These are phyloP conservation scores for Diarsia mendica DNA, from an alignment of 2,888 invertebrate species.

Conservation along the genomic window DNA sequence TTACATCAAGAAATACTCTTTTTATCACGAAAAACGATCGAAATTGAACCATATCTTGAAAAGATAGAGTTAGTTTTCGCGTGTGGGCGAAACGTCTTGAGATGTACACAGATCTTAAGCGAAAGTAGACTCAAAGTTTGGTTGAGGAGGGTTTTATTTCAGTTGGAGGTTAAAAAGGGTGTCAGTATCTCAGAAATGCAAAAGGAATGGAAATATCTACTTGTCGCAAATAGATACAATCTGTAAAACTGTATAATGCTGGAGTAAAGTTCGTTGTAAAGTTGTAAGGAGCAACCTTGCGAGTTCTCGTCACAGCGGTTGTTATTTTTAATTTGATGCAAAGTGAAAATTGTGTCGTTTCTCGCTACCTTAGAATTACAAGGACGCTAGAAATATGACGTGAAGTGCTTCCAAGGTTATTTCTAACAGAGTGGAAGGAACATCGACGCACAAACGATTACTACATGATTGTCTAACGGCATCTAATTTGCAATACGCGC, in stretches of 20 bases:
- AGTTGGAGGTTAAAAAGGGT: slow-evolving; percentile 23
- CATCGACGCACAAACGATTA: too few relatives aligned
- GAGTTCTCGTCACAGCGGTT: background rate
- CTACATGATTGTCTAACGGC: too few relatives aligned
- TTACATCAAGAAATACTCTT: slow-evolving; percentile 61
- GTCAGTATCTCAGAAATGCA: slow-evolving; percentile 58
- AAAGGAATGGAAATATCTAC: slow-evolving; percentile 65
- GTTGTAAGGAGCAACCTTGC: background rate
- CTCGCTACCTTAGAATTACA: background rate
- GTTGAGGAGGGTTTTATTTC: background rate
- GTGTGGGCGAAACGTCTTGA: background rate
- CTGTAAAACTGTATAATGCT: slow-evolving; percentile 52
- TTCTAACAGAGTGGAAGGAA: background rate
- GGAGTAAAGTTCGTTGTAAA: slow-evolving; percentile 23
- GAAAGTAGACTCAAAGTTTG: slow-evolving; percentile 23
- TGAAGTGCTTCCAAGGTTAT: background rate
- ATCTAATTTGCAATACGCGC: slow-evolving; percentile 27
- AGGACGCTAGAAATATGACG: background rate
- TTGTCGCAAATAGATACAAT: slow-evolving; percentile 63
- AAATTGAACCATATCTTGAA: slow-evolving; percentile 47
- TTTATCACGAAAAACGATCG: slow-evolving; percentile 17
- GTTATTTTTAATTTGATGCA: slow-evolving; percentile 27
- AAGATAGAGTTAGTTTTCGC: slow-evolving; percentile 21
- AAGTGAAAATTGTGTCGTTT: slow-evolving; percentile 1
- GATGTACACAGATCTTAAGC: background rate